Evolutionary conservation across 1,140 invertebrate species (phyloP).

Genomic region (Heliconius congener): DNA sequence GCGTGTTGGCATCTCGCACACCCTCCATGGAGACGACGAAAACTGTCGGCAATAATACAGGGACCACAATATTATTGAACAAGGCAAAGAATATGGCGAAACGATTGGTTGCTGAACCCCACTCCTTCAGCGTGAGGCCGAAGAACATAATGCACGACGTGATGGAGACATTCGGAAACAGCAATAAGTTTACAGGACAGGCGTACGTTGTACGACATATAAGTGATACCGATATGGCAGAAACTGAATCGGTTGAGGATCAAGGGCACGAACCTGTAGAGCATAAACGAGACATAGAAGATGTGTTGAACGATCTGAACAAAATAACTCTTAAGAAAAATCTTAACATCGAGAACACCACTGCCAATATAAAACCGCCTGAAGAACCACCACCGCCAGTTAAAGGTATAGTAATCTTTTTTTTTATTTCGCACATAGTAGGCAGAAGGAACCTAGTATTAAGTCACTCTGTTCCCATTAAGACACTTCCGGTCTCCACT

Average conservation of each 20-base stretch:
- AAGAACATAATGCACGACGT: conserved; percentile 78
- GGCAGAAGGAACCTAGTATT: too few species aligned
- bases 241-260: conserved; percentile 56
- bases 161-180: conserved; percentile 74
- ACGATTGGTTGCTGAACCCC: conserved; percentile 68
- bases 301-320: conserved; percentile 74
- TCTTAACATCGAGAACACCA: conserved; percentile 74
- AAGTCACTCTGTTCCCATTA: too few species aligned
- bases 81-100: conserved; percentile 76
- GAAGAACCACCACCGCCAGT: conserved; percentile 63
- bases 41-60: conserved; percentile 69
- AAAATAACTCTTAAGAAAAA: conserved; percentile 78
- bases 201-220: conserved; percentile 71
- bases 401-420: conserved; percentile 14
- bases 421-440: too few species aligned
- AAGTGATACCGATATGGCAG: conserved; percentile 58
- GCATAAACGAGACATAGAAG: conserved; percentile 77
- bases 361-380: conserved; percentile 72
- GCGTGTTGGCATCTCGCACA: conserved; percentile 79
- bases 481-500: too few species aligned
- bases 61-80: conserved; percentile 69
- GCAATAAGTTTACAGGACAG: conserved; percentile 57
- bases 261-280: conserved; percentile 61
- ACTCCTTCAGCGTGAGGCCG: conserved; percentile 63
- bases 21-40: conserved; percentile 73